phyloP scores from a whole-genome alignment of 92 coral and sea anemone species.

The Porites rus region DNA sequence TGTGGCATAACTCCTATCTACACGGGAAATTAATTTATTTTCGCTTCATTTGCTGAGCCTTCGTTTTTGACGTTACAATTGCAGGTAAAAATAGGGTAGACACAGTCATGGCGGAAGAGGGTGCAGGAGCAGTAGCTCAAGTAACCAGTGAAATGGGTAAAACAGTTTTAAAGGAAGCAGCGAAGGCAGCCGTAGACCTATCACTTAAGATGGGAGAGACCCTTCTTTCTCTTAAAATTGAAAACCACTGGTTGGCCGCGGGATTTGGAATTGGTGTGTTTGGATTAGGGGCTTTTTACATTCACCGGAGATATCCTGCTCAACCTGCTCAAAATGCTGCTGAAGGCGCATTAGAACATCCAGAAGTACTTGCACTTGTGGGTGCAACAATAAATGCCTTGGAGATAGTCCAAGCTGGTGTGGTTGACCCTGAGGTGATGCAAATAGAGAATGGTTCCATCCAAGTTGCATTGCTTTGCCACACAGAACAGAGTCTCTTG shows the following conservation, averaged over 20 bases:
- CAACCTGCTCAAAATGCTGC: neutral
- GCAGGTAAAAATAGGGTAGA: no score
- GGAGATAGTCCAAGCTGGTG: neutral
- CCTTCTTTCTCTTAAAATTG: neutral
- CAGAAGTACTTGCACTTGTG: neutral
- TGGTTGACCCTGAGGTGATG: neutral
- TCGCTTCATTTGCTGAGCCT: no score
- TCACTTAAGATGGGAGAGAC: neutral
- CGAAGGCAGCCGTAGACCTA: neutral
- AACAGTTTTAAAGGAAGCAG: neutral
- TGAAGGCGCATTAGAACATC: neutral
- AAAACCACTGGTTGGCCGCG: neutral
- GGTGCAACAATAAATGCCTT: neutral
- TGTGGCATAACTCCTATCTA: no score
- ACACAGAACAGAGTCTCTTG: neutral
- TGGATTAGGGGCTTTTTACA: no score
- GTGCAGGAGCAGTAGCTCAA: neutral
- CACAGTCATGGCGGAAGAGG: conserved; percentile 7
- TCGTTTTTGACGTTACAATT: no score
- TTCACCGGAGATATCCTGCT: no score
- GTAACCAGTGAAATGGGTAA: no score
- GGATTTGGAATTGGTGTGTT: no score
- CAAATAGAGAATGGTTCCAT: neutral
- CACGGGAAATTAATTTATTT: no score
- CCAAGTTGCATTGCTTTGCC: neutral